A percentile compares a stretch with the other conserved stretches of the same genome.
Conservation (phyloP, 1,140 invertebrate species). For the Hirudo medicinalis region DNA sequence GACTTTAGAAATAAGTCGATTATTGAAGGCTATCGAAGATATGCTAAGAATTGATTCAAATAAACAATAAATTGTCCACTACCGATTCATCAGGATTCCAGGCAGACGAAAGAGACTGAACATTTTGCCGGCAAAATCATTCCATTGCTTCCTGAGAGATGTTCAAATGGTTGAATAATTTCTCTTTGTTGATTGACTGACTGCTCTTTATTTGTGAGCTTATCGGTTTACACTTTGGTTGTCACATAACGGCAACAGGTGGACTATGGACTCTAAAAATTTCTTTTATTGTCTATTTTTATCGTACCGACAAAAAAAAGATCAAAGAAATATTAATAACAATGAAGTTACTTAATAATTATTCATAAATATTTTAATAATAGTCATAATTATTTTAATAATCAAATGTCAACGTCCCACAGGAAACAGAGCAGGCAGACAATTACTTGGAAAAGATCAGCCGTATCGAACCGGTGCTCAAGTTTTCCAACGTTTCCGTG, state of each 20-base stretch:
- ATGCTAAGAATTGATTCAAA: not conserved
- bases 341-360: no score
- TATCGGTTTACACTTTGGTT: no score
- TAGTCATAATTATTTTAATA: no score
- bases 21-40: not conserved
- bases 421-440: not conserved
- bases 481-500: not conserved
- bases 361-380: no score
- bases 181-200: not conserved
- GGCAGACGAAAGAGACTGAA: not conserved
- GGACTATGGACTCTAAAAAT: no score
- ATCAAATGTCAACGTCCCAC: not conserved
- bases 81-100: not conserved
- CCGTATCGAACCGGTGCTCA: not conserved
- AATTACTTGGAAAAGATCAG: not conserved
- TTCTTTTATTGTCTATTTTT: no score
- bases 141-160: not conserved
- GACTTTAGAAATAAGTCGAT: not conserved
- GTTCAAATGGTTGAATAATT: not conserved
- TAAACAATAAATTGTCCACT: not conserved
- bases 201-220: no score
- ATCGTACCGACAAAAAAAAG: no score
- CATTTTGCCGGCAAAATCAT: not conserved
- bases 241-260: no score
- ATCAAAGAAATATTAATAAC: no score